Base-by-base conservation (phyloP, 2,888 invertebrate genomes). In the Dermolepida albohirtum region DNA sequence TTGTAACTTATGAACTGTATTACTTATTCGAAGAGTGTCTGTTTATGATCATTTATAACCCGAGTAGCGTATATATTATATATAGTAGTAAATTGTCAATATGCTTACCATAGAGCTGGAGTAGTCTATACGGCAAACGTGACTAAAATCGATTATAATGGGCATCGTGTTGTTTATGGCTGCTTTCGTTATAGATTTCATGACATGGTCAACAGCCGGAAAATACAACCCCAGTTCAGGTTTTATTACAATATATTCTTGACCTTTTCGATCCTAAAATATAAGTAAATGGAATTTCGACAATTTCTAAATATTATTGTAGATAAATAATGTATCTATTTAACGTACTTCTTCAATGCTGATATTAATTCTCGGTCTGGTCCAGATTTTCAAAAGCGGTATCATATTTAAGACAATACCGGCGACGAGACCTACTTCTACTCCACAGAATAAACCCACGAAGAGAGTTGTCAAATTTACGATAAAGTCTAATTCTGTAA, bases 341-440 rank as follows among this genome's bases (percentile, higher is more conserved):
- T 2, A 22, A 22, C 22, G 22, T 22, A 22, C 22, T 22, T 22
- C 22, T 22, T 22, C 4, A 22, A 22, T 10, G 27, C 57, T 40
- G 29, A 40, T 44, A 14, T 55, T 12, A 16, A 84, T 79, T 59
- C 81, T 81, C 7, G 94, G 92, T 74, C 91, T 86, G 39, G 92
- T 89, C 83, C 92, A 87, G 16, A 87, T 82, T 72, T 89, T 87
- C 66, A 95, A 82, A 64, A 94, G 83, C 77, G 86, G 86, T 2
- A 87, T 79, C 67, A 92, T 84, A 79, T 90, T 90, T 39, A 89
- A 83, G 12, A 87, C 77, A 71, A 90, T 89, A 67, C 95, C 95
- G 52, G 88, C 85, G 29, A 93, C 84, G 72, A 96, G 88, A 55
- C 95, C 95, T 77, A 90, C 86, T 86, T 95, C 94, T 51, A 95